These are phyloP conservation scores for Ditylenchus weischeri DNA, from an alignment of 2,888 invertebrate genomes.

Conservation along the genomic window DNA sequence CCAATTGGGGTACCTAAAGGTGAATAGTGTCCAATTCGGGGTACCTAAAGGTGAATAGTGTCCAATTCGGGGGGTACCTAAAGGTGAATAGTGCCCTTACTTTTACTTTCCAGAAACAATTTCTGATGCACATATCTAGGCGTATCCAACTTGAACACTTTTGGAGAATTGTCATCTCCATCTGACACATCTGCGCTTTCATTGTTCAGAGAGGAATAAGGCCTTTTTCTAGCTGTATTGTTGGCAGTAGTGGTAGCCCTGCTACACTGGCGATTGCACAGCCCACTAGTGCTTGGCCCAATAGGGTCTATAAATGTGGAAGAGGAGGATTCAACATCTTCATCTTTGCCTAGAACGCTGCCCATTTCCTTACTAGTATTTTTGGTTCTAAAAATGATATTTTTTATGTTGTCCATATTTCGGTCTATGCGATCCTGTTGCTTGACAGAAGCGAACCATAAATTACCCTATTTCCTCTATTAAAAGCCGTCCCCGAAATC, in stretches of 20 bases:
- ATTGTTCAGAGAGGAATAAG: not conserved
- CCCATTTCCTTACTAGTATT: not conserved
- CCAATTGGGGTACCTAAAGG: too few relatives aligned
- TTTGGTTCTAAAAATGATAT: too few relatives aligned
- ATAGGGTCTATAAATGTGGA: constrained; percentile 10
- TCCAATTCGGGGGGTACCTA: too few relatives aligned
- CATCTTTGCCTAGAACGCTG: constrained; percentile 3
- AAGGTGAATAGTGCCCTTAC: constrained; percentile 72
- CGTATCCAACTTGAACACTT: constrained; percentile 65
- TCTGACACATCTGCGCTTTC: not conserved
- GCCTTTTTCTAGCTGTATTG: not conserved
- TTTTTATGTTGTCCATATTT: too few relatives aligned
- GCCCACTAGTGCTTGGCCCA: not conserved
- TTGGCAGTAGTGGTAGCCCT: not conserved
- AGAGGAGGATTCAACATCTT: not conserved
- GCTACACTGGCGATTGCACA: constrained; percentile 6
- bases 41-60: too few relatives aligned
- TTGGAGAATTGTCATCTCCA: too few relatives aligned
- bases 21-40: too few relatives aligned
- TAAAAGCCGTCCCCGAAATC: too few relatives aligned
- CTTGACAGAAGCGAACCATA: too few relatives aligned
- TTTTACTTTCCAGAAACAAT: constrained; percentile 62
- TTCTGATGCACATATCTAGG: constrained; percentile 75
- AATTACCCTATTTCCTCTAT: too few relatives aligned
- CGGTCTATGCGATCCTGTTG: too few relatives aligned